Base-by-base conservation (phyloP, 2,888 invertebrate species). In the Eudemis profundana region DNA sequence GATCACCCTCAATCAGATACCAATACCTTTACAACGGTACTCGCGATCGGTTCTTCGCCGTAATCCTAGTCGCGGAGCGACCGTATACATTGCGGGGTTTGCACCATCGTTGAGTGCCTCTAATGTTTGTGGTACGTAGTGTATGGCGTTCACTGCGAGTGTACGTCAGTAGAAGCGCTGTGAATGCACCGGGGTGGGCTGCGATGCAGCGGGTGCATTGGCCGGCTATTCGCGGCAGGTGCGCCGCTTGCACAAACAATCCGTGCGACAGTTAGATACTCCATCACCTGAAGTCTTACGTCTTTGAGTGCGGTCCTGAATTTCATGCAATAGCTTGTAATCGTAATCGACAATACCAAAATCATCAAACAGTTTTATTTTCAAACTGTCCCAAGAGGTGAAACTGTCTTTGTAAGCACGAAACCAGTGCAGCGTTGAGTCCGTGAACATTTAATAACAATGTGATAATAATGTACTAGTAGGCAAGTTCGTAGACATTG, bases 141-240 rank as follows among this genome's bases (percentile, higher is more conserved):
- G 78, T 65, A 71, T 53, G 0, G 5, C 0, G 4, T 19, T n/a
- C 12, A 5, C 3, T 29, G 40, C 23, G 57, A 36, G 21, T 21
- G 29, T 53, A 4, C 10, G 8, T 44, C 38, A 53, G 15, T 5
- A 3, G 36, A 49, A 73, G 38, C 4, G 29, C 40, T 50, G 67
- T 70, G 67, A 66, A 29, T 4, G 33, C 8, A 8, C 8, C 10
- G 10, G 33, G 62, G 57, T 27, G 36, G n/a, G 40, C 5, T 12
- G 21, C 47, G 53, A 71, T 78, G 76, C 79, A 78, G 78, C 83
- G 78, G 77, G 77, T 76, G 70, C 61, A 33, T 78, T 82, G 87
- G 72, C 85, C 87, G 71, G 65, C 78, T 88, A 88, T 87, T 85
- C 84, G 71, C 59, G 79, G 77, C 87, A 87, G 87, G 86, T 87